Percentiles rank a stretch among this genome's conserved stretches.
Evolutionary conservation across 92 coral and sea anemone genomes (phyloP).

Genomic region (Anthopleura xanthogrammica): DNA sequence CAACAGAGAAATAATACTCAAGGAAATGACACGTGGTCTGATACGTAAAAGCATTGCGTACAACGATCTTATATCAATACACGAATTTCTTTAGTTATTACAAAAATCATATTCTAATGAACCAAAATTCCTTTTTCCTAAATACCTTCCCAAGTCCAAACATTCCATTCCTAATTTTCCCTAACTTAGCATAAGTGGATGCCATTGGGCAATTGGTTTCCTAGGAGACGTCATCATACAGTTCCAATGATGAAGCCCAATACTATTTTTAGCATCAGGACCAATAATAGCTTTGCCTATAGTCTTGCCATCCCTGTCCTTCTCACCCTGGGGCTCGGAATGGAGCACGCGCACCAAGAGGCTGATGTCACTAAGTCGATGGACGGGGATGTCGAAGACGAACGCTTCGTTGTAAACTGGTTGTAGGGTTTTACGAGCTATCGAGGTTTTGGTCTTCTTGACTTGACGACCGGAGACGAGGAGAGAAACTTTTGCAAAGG

Average conservation of each 20-base stretch:
- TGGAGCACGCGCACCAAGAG: slow-evolving; percentile 87
- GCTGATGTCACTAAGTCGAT: slow-evolving; percentile 93
- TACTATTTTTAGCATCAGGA: slow-evolving; percentile 82
- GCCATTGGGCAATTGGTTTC: slow-evolving; percentile 99
- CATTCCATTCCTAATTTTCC: slow-evolving; percentile 9
- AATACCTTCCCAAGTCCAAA: neutral
- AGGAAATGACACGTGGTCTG: neutral
- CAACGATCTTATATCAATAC: too few relatives aligned
- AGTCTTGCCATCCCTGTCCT: slow-evolving; percentile 36
- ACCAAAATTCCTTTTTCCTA: neutral
- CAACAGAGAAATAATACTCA: neutral
- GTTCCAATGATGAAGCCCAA: slow-evolving; percentile 98
- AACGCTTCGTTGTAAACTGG: slow-evolving; percentile 98
- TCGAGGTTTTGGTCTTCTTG: slow-evolving; percentile 94
- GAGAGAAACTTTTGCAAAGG: slow-evolving; percentile 88
- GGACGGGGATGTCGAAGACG: slow-evolving; percentile 93
- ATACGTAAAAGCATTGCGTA: neutral
- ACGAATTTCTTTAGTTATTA: neutral
- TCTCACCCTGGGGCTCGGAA: slow-evolving; percentile 29
- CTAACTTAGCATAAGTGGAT: slow-evolving; percentile 55
- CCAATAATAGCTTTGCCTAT: slow-evolving; percentile 89
- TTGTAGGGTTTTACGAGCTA: slow-evolving; percentile 66
- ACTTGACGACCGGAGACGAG: slow-evolving; percentile 88
- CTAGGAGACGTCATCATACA: slow-evolving; percentile 97
- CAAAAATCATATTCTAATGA: too few relatives aligned